These are phyloP conservation scores for Synergus japonicus DNA, from an alignment of 2,888 invertebrate species.

Conservation along the genomic window DNA sequence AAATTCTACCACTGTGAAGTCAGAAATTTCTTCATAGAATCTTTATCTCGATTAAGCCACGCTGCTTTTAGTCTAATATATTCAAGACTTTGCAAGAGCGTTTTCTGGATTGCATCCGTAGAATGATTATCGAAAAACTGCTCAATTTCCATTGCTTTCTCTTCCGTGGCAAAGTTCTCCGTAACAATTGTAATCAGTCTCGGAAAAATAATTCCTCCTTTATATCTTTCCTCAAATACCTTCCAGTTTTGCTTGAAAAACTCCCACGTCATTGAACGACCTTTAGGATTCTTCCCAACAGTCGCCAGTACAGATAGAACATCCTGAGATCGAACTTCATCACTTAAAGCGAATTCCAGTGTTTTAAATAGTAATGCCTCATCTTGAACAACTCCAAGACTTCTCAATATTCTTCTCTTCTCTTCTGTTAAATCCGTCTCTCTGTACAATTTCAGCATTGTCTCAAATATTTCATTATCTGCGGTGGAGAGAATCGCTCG, in stretches of 20 bases:
- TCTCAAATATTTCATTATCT: constrained; percentile 84
- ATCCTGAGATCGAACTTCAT: constrained; percentile 94
- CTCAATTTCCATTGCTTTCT: constrained; percentile 88
- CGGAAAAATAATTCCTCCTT: constrained; percentile 90
- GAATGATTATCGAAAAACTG: constrained; percentile 87
- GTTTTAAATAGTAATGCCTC: constrained; percentile 86
- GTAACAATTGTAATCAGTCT: constrained; percentile 92
- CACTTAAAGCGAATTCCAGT: constrained; percentile 90
- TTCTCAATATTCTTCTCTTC: constrained; percentile 91
- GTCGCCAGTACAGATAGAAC: constrained; percentile 93
- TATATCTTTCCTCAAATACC: constrained; percentile 87
- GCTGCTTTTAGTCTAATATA: constrained; percentile 92
- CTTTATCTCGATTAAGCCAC: constrained; percentile 90
- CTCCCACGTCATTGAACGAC: constrained; percentile 93
- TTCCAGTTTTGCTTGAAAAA: constrained; percentile 93
- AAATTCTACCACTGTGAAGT: constrained; percentile 35
- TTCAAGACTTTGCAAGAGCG: constrained; percentile 93
- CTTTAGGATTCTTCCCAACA: constrained; percentile 88
- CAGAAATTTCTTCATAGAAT: constrained; percentile 79
- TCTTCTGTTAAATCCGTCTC: constrained; percentile 94
- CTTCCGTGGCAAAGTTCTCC: constrained; percentile 92
- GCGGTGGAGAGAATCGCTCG: constrained; percentile 86
- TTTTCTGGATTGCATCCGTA: constrained; percentile 90
- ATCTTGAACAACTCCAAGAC: constrained; percentile 89
- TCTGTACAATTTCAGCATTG: constrained; percentile 89